phyloP scores from a whole-genome alignment of 2,113 vertebrate genomes.

The Muntiacus muntjak region DNA sequence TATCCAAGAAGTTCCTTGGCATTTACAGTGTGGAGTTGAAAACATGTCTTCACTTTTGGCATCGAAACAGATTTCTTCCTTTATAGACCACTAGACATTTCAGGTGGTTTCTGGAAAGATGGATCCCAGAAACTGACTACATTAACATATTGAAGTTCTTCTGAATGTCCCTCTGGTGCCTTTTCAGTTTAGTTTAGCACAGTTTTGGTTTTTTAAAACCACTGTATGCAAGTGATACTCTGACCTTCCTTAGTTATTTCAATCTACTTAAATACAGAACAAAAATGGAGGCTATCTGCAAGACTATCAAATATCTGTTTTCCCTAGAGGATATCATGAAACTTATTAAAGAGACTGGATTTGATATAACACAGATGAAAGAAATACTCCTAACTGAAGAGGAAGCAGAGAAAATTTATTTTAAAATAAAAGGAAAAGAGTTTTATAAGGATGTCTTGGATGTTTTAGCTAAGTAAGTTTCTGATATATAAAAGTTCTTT shows the following conservation, averaged over 20 bases:
- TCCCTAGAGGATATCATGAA: conserved; percentile 55
- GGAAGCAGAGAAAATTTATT: conserved; percentile 5
- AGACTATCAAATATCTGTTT: conserved; percentile 27
- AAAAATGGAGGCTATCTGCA: background rate
- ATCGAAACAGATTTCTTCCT: too few relatives aligned
- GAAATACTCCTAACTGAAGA: background rate
- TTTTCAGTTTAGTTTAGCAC: background rate
- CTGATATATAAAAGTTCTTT: background rate
- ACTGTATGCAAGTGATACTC: background rate
- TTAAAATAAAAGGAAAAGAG: background rate
- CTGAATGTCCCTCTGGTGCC: background rate
- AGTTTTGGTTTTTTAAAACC: background rate
- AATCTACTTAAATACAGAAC: background rate
- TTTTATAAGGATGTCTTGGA: conserved; percentile 53
- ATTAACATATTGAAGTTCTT: background rate
- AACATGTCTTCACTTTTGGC: background rate
- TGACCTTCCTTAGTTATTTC: background rate
- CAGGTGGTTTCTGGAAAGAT: background rate
- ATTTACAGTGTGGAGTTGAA: background rate
- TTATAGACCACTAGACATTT: background rate
- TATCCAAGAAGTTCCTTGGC: background rate
- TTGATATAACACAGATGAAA: conserved; percentile 36
- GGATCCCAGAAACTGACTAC: background rate
- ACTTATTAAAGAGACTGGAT: conserved; percentile 1
- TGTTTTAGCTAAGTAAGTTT: conserved; percentile 59